Conservation (phyloP, 2,888 invertebrate genomes). For the Gastracanthus pulcherrimus region DNA sequence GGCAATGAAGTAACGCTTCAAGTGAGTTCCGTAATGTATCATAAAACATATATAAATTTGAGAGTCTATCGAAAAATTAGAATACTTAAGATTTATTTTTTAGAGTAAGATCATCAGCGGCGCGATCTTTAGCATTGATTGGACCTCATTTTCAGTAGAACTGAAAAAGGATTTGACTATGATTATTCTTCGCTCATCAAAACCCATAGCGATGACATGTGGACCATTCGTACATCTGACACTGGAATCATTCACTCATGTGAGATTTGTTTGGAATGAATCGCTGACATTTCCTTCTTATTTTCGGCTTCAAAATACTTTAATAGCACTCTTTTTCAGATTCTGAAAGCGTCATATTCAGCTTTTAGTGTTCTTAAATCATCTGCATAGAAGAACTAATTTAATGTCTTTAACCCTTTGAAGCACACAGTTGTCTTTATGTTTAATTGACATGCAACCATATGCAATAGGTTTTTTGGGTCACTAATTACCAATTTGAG, state of each 20-base stretch:
- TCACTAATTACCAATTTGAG: too few relatives aligned
- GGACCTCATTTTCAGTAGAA: slow-evolving; percentile 24
- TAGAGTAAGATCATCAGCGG: slow-evolving; percentile 27
- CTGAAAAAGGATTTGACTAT: slow-evolving; percentile 24
- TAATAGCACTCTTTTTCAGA: slow-evolving; percentile 11
- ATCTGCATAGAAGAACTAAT: background rate
- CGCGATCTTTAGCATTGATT: slow-evolving; percentile 5
- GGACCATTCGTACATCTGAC: slow-evolving; percentile 20
- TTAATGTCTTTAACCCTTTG: too few relatives aligned
- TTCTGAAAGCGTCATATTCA: slow-evolving; percentile 43
- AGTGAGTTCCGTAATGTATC: background rate
- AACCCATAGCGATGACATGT: slow-evolving; percentile 34
- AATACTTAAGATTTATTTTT: background rate
- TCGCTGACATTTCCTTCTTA: too few relatives aligned
- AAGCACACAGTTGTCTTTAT: too few relatives aligned
- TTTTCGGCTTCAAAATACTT: too few relatives aligned
- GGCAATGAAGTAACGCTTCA: slow-evolving; percentile 36
- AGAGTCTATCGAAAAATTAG: too few relatives aligned
- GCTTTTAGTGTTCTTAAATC: slow-evolving; percentile 37
- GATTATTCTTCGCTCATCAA: slow-evolving; percentile 5
- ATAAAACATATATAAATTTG: too few relatives aligned
- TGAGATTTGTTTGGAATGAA: too few relatives aligned
- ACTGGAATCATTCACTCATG: slow-evolving; percentile 33
- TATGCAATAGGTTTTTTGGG: too few relatives aligned
- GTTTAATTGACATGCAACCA: too few relatives aligned